A percentile compares a stretch with the other conserved stretches of the same genome.
phyloP scores from a whole-genome alignment of 2,888 invertebrate genomes.

The Melikaiella ostensackeni region DNA sequence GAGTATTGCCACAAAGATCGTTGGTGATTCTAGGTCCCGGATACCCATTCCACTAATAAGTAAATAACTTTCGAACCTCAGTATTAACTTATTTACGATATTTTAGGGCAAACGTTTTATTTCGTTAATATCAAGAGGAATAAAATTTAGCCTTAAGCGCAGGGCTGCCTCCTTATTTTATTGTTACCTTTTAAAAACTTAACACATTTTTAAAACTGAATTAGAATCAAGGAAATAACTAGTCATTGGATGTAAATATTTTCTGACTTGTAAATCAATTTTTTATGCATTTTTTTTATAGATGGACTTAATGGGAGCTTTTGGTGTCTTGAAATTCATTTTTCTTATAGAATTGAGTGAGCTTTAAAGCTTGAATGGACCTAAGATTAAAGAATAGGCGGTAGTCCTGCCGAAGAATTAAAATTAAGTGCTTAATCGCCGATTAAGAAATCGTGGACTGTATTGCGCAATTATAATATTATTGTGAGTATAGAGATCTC shows the following conservation, averaged over 20 bases:
- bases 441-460: constrained; percentile 29
- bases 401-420: constrained; percentile 16
- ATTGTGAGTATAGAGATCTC: constrained; percentile 29
- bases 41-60: constrained; percentile 19
- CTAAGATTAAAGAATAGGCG: neutral
- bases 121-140: neutral
- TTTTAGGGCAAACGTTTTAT: constrained; percentile 5
- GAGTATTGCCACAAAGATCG: neutral
- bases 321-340: neutral
- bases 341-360: neutral
- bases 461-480: constrained; percentile 38
- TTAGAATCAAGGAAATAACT: neutral
- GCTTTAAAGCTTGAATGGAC: neutral
- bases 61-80: constrained; percentile 30
- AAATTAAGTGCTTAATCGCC: constrained; percentile 35
- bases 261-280: neutral
- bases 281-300: neutral
- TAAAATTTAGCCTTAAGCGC: constrained; percentile 23
- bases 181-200: neutral
- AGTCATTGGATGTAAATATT: neutral
- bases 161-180: neutral
- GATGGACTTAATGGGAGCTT: neutral
- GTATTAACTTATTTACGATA: constrained; percentile 32
- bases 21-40: neutral
- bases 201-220: neutral